A percentile compares a stretch with the other conserved stretches of the same genome.
Conservation (phyloP, 2,888 invertebrate genomes). For the Leptarthrus brevirostris region DNA sequence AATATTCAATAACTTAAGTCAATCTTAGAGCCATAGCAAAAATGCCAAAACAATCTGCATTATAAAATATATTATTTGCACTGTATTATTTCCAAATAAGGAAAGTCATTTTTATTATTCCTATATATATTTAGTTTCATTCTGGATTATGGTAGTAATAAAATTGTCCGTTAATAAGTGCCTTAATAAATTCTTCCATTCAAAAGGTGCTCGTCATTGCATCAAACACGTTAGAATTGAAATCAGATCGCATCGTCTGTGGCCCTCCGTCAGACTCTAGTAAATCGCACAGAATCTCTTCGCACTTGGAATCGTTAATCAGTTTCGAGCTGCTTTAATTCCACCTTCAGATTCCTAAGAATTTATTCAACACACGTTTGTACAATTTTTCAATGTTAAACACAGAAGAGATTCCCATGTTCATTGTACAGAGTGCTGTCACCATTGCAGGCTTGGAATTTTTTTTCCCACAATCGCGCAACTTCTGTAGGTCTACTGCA, state of each 20-base stretch:
- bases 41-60: no score
- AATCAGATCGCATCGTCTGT: neutral
- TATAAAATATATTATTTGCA: no score
- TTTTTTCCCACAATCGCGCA: conserved; percentile 38
- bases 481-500: neutral
- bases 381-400: conserved; percentile 33
- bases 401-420: conserved; percentile 29
- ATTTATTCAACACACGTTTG: conserved; percentile 26
- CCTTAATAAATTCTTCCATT: no score
- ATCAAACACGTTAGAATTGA: neutral
- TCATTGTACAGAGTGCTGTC: conserved; percentile 18
- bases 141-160: no score
- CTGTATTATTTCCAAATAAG: no score
- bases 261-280: conserved; percentile 11
- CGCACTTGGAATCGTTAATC: conserved; percentile 30
- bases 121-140: no score
- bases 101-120: no score
- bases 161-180: no score
- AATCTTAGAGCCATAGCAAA: no score
- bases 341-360: conserved; percentile 12
- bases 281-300: conserved; percentile 11
- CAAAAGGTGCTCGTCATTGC: no score
- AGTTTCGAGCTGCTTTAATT: conserved; percentile 11
- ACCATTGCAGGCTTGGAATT: conserved; percentile 1
- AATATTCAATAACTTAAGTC: no score